These are phyloP conservation scores for Saccostrea echinata DNA, from an alignment of 1,140 invertebrate genomes.

Conservation along the genomic window DNA sequence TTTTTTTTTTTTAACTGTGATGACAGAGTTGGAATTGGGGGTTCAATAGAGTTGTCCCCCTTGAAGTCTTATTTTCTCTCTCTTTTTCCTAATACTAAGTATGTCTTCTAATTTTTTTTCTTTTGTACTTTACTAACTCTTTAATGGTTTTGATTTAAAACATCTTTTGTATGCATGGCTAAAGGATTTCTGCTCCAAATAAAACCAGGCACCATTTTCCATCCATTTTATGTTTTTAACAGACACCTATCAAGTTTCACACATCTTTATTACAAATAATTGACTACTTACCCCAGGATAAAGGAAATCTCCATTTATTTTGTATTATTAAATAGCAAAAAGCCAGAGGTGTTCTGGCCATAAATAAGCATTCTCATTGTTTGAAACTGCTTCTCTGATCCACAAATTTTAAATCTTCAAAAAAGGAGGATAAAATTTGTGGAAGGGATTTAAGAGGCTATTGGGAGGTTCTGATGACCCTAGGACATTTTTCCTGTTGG, in stretches of 20 bases:
- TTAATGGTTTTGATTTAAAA: background rate
- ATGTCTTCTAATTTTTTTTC: no score
- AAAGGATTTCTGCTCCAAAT: background rate
- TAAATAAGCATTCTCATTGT: background rate
- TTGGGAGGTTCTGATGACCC: conserved; percentile 16
- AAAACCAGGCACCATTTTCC: background rate
- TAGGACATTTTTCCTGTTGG: background rate
- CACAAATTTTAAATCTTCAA: background rate
- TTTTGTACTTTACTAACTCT: background rate
- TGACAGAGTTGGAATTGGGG: background rate
- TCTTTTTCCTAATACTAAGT: no score
- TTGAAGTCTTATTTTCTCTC: background rate
- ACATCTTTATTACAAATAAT: conserved; percentile 38
- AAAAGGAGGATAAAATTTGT: conserved; percentile 3
- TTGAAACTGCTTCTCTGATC: background rate
- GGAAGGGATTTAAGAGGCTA: background rate
- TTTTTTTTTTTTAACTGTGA: no score
- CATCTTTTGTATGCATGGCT: background rate
- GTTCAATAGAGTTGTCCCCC: background rate
- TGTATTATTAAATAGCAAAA: background rate
- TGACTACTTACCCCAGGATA: conserved; percentile 28
- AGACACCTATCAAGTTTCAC: conserved; percentile 28
- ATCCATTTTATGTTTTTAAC: conserved; percentile 13
- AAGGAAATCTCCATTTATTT: background rate
- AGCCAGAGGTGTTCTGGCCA: background rate